These are phyloP conservation scores for Catamblyrhynchus diadema DNA, from an alignment of 2,797 vertebrate species.

Conservation along the genomic window DNA sequence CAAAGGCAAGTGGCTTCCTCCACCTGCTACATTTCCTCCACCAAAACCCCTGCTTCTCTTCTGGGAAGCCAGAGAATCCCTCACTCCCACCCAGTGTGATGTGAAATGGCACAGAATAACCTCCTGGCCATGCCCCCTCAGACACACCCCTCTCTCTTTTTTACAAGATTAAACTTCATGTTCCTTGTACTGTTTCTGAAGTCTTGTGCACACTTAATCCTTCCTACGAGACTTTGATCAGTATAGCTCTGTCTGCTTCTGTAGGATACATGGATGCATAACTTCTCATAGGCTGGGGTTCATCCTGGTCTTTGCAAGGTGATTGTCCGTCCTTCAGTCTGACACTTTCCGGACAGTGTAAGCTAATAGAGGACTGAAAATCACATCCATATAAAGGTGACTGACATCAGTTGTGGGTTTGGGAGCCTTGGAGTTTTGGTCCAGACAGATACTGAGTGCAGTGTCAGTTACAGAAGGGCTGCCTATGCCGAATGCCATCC, in stretches of 20 bases:
- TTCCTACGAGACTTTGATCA: not conserved
- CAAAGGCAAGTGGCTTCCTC: not conserved
- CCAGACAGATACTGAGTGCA: not conserved
- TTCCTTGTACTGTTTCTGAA: not conserved
- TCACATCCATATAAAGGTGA: not conserved
- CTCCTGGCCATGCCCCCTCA: not conserved
- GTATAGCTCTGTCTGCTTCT: not conserved
- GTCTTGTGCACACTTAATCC: not conserved
- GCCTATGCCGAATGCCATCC: not conserved
- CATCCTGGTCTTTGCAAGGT: not conserved
- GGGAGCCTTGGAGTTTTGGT: not conserved
- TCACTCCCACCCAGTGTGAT: not conserved
- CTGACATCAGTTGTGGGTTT: not conserved
- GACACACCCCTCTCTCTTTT: not conserved
- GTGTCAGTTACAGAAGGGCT: not conserved
- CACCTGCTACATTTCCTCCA: not conserved
- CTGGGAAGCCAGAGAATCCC: not conserved
- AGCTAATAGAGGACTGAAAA: not conserved
- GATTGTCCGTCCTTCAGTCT: not conserved
- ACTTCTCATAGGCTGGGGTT: not conserved
- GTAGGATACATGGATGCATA: not conserved
- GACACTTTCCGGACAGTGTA: not conserved
- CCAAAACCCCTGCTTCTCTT: not conserved
- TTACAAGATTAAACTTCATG: not conserved
- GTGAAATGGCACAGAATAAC: not conserved